Conservation (phyloP, 1,140 invertebrate species). For the Planococcus citri region DNA sequence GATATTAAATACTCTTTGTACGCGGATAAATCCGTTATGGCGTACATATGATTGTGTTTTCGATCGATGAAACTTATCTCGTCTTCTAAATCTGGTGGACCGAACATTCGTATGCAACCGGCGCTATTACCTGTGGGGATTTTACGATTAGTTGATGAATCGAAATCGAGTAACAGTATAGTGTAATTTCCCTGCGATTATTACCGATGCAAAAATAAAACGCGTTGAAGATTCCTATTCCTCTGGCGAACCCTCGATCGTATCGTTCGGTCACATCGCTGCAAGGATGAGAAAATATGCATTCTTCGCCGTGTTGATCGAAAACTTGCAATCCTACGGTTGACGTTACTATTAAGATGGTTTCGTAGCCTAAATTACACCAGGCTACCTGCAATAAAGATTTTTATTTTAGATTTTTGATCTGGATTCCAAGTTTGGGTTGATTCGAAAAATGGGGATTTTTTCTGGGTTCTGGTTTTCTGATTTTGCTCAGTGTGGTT, state of each 20-base stretch:
- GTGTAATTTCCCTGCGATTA: background rate
- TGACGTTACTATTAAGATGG: slow-evolving; percentile 28
- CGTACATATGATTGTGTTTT: slow-evolving; percentile 27
- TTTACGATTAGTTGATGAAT: no score
- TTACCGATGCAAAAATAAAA: slow-evolving; percentile 29
- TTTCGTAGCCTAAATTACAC: slow-evolving; percentile 28
- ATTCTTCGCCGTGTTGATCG: slow-evolving; percentile 26
- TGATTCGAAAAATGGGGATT: no score
- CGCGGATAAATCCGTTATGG: slow-evolving; percentile 27
- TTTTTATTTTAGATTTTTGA: no score
- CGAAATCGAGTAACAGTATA: background rate
- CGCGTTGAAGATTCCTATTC: slow-evolving; percentile 26
- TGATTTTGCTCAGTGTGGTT: no score
- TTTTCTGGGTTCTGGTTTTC: no score
- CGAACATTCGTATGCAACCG: slow-evolving; percentile 29
- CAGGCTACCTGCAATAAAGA: slow-evolving; percentile 29
- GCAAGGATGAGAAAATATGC: slow-evolving; percentile 29
- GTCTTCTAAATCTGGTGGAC: slow-evolving; percentile 26
- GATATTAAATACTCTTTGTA: slow-evolving; percentile 28
- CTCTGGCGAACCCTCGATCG: slow-evolving; percentile 26
- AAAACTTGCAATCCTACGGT: slow-evolving; percentile 30
- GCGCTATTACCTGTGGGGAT: slow-evolving; percentile 28
- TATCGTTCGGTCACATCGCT: slow-evolving; percentile 22
- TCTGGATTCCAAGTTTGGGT: no score
- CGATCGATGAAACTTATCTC: slow-evolving; percentile 29